Conservation (phyloP, 2,113 vertebrate species). For the Crotalus horridus region DNA sequence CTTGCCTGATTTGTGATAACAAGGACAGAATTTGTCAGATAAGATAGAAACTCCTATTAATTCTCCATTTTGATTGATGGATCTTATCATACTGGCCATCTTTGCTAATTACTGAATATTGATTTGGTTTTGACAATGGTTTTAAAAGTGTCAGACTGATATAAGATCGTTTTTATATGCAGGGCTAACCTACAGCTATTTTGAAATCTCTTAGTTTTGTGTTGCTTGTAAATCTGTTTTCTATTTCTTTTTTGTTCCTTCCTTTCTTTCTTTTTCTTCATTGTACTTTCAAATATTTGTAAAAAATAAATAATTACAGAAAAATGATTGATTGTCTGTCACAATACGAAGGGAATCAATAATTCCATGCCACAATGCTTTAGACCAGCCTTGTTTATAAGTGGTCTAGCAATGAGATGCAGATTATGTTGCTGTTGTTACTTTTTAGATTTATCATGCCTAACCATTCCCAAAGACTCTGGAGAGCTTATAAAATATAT, state of each 20-base stretch:
- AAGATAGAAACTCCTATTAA: background rate
- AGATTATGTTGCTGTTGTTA: background rate
- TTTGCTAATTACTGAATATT: background rate
- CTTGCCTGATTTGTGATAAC: background rate
- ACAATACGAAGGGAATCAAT: background rate
- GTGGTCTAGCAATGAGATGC: background rate
- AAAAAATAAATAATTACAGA: background rate
- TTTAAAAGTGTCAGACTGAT: background rate
- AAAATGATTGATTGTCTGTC: background rate
- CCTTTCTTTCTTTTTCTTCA: background rate
- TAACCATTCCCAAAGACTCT: background rate
- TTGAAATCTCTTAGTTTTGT: background rate
- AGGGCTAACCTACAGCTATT: background rate
- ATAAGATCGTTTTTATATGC: background rate
- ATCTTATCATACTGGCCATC: background rate
- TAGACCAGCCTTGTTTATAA: background rate
- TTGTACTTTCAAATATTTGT: background rate
- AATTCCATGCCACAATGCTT: background rate
- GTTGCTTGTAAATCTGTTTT: background rate
- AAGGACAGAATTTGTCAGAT: background rate
- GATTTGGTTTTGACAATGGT: background rate
- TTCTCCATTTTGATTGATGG: background rate
- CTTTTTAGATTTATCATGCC: background rate
- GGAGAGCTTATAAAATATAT: background rate
- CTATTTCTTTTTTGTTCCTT: background rate